Evolutionary conservation across 2,888 invertebrate species (phyloP).

Genomic region (Limnephilus lunatus): DNA sequence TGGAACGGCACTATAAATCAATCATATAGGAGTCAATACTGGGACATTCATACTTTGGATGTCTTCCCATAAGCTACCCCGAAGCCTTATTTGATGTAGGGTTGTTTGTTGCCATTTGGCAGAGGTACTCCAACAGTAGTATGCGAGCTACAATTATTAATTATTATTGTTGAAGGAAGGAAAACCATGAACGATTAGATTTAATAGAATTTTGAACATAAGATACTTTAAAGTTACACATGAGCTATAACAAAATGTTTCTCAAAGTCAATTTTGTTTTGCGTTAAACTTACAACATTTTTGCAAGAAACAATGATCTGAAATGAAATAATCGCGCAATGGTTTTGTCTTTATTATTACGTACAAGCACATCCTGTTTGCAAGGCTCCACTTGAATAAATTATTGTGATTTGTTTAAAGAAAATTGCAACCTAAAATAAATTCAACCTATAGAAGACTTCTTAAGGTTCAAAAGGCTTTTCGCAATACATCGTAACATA

Average conservation of each 20-base stretch:
- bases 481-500: neutral
- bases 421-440: neutral
- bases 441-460: neutral
- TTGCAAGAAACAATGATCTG: neutral
- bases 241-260: no score
- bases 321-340: neutral
- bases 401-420: neutral
- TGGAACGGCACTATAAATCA: slow-evolving; percentile 51
- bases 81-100: slow-evolving; percentile 19
- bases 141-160: neutral
- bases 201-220: no score
- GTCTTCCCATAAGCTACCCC: slow-evolving; percentile 15
- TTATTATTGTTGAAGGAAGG: no score
- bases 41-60: neutral
- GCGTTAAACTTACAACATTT: no score
- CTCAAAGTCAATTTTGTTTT: no score
- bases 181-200: no score
- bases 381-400: neutral
- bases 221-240: no score
- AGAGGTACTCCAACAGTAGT: neutral
- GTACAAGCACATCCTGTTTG: no score
- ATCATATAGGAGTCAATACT: slow-evolving; percentile 53
- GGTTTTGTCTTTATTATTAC: neutral
- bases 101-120: neutral
- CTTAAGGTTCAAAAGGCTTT: neutral